phyloP scores from a whole-genome alignment of 2,888 invertebrate genomes.

The Dyspetes luteomarginatus region DNA sequence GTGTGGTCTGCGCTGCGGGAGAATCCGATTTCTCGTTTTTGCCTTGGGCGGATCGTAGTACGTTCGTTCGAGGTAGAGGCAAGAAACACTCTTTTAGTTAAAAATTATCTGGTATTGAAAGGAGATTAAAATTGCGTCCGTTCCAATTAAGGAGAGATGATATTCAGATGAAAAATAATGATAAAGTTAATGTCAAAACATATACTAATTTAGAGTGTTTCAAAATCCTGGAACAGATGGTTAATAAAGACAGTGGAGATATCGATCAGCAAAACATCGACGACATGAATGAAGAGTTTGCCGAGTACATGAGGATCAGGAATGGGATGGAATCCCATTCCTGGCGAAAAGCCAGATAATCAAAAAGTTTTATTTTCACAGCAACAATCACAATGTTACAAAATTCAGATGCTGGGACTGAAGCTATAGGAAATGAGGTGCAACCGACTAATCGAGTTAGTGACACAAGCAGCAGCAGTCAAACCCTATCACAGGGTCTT shows the following conservation, averaged over 20 bases:
- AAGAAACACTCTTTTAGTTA: neutral
- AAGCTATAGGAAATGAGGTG: neutral
- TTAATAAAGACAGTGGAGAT: neutral
- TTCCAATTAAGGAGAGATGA: no score
- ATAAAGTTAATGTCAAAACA: no score
- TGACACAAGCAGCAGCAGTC: neutral
- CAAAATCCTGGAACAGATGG: conserved; percentile 46
- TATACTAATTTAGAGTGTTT: conserved; percentile 26
- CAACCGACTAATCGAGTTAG: neutral
- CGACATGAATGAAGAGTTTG: conserved; percentile 6
- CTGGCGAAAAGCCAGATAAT: neutral
- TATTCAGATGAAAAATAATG: no score
- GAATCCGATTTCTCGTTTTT: neutral
- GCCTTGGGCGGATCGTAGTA: neutral
- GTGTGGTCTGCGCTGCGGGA: neutral
- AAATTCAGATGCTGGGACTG: neutral
- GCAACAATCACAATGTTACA: neutral
- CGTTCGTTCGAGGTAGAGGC: neutral
- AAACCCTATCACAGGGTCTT: neutral
- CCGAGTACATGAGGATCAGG: conserved; percentile 36
- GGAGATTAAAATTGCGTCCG: neutral
- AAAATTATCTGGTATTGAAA: neutral
- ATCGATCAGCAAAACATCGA: neutral
- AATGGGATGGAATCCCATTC: conserved; percentile 3
- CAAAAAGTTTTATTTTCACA: neutral